Evolutionary conservation across 2,888 invertebrate species (phyloP).

Genomic region (Caenorhabditis plicata): DNA sequence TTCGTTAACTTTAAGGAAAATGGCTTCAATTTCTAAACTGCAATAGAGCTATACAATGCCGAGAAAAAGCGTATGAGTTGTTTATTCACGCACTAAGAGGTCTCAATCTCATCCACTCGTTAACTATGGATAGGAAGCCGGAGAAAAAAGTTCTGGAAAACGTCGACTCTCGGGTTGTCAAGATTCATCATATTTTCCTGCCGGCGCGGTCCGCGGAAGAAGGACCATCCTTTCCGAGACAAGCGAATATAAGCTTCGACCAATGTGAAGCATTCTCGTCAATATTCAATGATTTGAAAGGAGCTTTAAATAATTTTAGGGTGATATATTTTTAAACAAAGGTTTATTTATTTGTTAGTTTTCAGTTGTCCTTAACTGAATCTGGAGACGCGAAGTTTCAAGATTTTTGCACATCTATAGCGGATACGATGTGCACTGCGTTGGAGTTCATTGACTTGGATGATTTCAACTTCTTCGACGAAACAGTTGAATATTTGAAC

Average conservation of each 20-base stretch:
- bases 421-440: neutral
- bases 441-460: neutral
- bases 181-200: neutral
- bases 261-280: neutral
- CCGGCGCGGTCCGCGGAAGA: neutral
- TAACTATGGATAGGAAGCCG: neutral
- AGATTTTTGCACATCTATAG: neutral
- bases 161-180: neutral
- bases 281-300: neutral
- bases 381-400: neutral
- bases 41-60: too few species aligned
- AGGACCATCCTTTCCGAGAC: neutral
- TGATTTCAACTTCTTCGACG: slow-evolving; percentile 1
- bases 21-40: too few species aligned
- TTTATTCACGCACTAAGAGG: neutral
- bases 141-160: neutral
- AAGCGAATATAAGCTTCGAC: neutral
- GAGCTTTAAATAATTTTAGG: neutral
- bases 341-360: too few species aligned
- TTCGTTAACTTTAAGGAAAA: too few species aligned
- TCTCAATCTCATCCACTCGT: neutral
- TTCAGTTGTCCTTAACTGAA: neutral
- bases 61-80: neutral
- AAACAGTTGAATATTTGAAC: neutral
- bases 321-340: neutral